These are phyloP conservation scores for Ammospiza maritima DNA, from an alignment of 2,797 vertebrate genomes.

Conservation along the genomic window DNA sequence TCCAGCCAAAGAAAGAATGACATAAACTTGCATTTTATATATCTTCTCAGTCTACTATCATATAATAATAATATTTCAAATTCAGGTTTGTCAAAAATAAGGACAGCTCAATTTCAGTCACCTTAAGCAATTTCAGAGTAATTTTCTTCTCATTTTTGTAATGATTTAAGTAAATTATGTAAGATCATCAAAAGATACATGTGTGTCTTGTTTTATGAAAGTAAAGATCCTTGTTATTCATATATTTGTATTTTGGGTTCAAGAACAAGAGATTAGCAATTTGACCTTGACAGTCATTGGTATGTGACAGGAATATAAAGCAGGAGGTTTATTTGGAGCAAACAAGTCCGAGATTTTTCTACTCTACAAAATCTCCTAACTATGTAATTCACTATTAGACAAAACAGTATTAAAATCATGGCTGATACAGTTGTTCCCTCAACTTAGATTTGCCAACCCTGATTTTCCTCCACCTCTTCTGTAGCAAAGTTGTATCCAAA, in stretches of 20 bases:
- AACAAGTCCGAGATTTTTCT: background rate
- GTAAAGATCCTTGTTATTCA: background rate
- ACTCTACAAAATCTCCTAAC: background rate
- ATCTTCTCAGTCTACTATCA: background rate
- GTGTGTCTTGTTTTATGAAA: background rate
- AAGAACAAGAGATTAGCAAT: background rate
- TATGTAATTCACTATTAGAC: background rate
- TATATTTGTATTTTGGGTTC: background rate
- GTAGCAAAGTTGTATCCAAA: background rate
- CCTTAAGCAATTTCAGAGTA: background rate
- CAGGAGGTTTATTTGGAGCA: background rate
- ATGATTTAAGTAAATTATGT: background rate
- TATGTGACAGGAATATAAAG: conserved; percentile 5
- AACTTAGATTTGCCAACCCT: background rate
- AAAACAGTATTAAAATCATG: background rate
- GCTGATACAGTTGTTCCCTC: background rate
- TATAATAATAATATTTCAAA: background rate
- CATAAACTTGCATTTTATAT: background rate
- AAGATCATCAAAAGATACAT: background rate
- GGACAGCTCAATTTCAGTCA: background rate
- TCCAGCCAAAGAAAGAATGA: background rate
- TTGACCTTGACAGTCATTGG: conserved; percentile 6
- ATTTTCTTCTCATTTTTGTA: background rate
- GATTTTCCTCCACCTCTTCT: background rate
- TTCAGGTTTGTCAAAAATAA: background rate